phyloP scores from a whole-genome alignment of 2,888 invertebrate species.

The Ptilodon capucinus region DNA sequence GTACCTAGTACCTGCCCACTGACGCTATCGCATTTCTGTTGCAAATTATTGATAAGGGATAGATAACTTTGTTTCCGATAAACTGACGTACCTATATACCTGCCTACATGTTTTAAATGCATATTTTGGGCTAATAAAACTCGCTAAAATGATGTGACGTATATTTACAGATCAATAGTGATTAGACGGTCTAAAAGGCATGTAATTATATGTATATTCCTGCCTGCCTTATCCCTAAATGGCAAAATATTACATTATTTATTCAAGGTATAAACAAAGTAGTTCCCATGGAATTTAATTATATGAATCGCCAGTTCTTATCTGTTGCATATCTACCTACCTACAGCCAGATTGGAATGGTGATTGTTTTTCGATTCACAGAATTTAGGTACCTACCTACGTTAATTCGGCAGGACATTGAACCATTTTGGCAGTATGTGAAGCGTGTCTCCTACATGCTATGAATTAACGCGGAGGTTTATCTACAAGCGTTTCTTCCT shows the following conservation, averaged over 20 bases:
- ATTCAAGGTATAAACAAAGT: background rate
- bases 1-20: conserved; percentile 43
- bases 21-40: background rate
- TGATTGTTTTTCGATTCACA: conserved; percentile 2
- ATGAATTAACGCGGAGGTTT: conserved; percentile 11
- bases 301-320: background rate
- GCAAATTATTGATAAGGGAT: conserved; percentile 28
- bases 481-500: no score
- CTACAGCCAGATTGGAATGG: background rate
- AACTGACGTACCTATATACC: conserved; percentile 3
- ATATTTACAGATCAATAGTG: no score
- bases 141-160: no score
- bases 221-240: no score
- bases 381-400: background rate
- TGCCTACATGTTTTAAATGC: background rate
- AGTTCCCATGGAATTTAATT: background rate
- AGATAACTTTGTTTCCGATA: conserved; percentile 15
- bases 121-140: background rate
- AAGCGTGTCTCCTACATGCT: conserved; percentile 58
- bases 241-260: no score
- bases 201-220: no score
- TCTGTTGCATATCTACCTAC: no score
- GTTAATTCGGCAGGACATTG: conserved; percentile 42
- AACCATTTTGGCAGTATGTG: conserved; percentile 42
- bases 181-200: no score